Percentiles rank a stretch among this genome's conserved stretches.
Conservation (phyloP, 2,113 vertebrate genomes). For the Desmodus rotundus region DNA sequence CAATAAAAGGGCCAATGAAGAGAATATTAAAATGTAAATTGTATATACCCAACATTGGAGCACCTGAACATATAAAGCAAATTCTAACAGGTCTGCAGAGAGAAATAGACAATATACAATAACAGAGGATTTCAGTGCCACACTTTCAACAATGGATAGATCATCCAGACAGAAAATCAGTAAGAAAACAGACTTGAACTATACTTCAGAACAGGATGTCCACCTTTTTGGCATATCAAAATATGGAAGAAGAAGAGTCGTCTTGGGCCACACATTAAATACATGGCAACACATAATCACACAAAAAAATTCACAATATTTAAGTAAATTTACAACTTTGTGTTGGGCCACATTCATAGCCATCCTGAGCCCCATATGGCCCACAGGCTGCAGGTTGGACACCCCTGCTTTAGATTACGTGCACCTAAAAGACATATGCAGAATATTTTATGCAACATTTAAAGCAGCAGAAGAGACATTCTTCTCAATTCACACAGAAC, state of each 20-base stretch:
- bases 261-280: too few relatives aligned
- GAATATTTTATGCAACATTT: neutral
- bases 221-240: too few relatives aligned
- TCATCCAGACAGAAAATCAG: neutral
- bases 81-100: neutral
- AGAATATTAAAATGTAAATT: neutral
- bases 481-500: neutral
- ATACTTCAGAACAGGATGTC: neutral
- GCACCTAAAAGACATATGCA: neutral
- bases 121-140: neutral
- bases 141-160: neutral
- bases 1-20: neutral
- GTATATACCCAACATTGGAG: neutral
- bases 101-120: neutral
- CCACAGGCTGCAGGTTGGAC: too few relatives aligned
- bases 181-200: neutral
- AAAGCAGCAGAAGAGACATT: neutral
- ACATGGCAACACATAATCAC: too few relatives aligned
- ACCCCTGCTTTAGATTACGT: neutral
- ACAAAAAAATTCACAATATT: too few relatives aligned
- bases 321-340: too few relatives aligned
- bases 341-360: too few relatives aligned
- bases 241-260: too few relatives aligned
- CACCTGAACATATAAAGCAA: neutral
- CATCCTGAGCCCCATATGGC: too few relatives aligned